Evolutionary conservation across 2,797 vertebrate species (phyloP).

Genomic region (Psittacula derbiana): DNA sequence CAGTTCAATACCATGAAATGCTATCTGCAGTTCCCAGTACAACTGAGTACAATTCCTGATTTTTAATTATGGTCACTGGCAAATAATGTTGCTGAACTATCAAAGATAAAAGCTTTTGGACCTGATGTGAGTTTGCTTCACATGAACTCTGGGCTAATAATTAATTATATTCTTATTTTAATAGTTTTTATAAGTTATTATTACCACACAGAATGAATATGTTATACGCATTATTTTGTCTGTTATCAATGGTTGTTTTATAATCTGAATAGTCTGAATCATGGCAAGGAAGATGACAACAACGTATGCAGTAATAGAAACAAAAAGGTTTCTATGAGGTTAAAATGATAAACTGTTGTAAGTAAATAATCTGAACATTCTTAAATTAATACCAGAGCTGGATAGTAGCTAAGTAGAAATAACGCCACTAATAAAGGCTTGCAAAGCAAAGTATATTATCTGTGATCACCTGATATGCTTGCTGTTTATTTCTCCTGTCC

Average conservation of each 20-base stretch:
- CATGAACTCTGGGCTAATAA: background rate
- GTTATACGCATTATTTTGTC: background rate
- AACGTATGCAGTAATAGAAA: background rate
- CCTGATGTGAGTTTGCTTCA: background rate
- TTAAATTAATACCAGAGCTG: background rate
- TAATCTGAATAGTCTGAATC: background rate
- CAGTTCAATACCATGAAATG: fast-evolving
- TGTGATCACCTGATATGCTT: background rate
- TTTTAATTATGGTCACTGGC: background rate
- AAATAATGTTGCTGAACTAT: background rate
- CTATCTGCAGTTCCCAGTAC: fast-evolving
- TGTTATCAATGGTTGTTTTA: background rate
- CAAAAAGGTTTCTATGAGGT: background rate
- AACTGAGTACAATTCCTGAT: background rate
- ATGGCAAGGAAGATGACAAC: background rate
- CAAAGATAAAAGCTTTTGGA: background rate
- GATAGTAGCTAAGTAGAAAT: background rate
- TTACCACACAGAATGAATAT: background rate
- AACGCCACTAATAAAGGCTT: background rate
- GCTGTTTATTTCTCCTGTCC: background rate
- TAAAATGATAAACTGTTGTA: background rate
- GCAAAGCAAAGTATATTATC: background rate
- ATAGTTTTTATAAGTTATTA: background rate
- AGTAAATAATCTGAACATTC: background rate
- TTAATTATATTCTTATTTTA: background rate